Base-by-base conservation (phyloP, 2,797 vertebrate species). In the Sparus aurata region DNA sequence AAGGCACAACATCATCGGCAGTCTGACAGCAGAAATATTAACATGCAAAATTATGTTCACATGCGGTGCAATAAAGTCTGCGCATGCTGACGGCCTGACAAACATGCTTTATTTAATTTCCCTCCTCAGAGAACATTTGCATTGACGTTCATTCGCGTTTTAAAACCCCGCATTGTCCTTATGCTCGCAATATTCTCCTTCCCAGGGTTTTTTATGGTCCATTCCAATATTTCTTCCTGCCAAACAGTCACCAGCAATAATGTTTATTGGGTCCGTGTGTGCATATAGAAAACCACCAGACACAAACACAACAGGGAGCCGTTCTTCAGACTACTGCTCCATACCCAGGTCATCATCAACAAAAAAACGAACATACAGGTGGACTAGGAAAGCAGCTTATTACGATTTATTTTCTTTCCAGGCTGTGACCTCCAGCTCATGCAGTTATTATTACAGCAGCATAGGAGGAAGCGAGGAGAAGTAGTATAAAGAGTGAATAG, bases 21-120 rank as follows among this genome's bases (percentile, higher is more conserved):
- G 22, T 68, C 25, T 34, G 30, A n/a, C 30, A 23, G 27, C 18
- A 25, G 52, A 34, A 47, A 38, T 9, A 22, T 49, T 78, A 47
- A 61, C 4, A 49, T 27, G 18, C 10, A 10, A 34, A 27, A 34
- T 71, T 13, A 43, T 55, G 22, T 46, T 69, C 38, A 58, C 20
- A 45, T 18, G 7, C 34, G 52, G 46, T 15, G 17, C n/a, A 25
- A 66, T 60, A 22, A 11, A 15, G 16, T 13, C 25, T 30, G 7
- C 6, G 5, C n/a, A n/a, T 64, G 38, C 45, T 63, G 23, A 47
- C 65, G 58, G 47, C 60, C 27, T 41, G 6, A 62, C 22, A 70
- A 45, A 59, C 2, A 16, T 5, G 2, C 12, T 65, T 65, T 43
- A 74, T 68, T 68, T 49, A 15, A 55, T 84, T 73, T 49, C 16